phyloP scores from a whole-genome alignment of 1,140 invertebrate species.

The Penaeus japonicus region DNA sequence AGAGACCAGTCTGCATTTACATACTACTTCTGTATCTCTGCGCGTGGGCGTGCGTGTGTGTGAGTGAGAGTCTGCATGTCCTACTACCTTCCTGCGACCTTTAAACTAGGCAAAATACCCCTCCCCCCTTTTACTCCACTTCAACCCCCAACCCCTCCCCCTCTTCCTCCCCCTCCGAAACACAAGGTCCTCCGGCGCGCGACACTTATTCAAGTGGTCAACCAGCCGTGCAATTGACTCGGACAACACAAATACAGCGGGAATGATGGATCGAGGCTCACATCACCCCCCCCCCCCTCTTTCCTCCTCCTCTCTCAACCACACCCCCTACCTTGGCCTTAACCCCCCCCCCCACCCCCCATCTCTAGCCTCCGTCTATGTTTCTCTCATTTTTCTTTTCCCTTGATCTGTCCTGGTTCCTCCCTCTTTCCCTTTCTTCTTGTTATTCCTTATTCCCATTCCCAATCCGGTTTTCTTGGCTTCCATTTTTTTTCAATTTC shows the following conservation, averaged over 20 bases:
- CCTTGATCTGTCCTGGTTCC: not conserved
- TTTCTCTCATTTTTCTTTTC: not conserved
- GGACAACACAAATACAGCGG: constrained; percentile 2
- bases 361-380: not conserved
- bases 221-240: not conserved
- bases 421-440: too few relatives aligned
- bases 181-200: not conserved
- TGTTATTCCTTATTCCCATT: too few relatives aligned
- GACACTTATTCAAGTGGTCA: not conserved
- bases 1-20: too few relatives aligned
- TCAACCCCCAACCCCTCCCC: not conserved
- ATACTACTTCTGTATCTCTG: too few relatives aligned
- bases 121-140: not conserved
- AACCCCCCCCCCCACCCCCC: not conserved
- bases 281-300: not conserved
- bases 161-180: not conserved
- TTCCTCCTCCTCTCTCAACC: not conserved
- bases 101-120: too few relatives aligned
- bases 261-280: not conserved
- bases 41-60: too few relatives aligned
- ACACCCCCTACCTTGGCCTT: not conserved
- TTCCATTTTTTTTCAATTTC: too few relatives aligned
- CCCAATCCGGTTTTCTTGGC: too few relatives aligned
- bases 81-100: too few relatives aligned
- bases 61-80: too few relatives aligned